Percentiles rank a stretch among this genome's conserved stretches.
Evolutionary conservation across 2,888 invertebrate genomes (phyloP).

Genomic region (Pegoplata infirma): DNA sequence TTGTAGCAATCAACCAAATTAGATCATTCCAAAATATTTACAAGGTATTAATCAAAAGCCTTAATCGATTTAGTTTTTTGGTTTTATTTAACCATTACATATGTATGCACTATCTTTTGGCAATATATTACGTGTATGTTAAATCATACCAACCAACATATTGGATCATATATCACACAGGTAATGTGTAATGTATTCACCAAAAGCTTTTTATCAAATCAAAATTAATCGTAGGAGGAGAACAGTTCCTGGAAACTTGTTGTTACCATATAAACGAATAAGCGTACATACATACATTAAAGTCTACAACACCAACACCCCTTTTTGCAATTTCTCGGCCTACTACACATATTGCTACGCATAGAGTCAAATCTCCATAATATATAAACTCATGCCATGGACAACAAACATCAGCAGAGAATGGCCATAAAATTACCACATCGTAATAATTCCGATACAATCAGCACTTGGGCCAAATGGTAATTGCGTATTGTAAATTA

Average conservation of each 20-base stretch:
- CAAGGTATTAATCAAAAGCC: constrained; percentile 28
- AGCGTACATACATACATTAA: not conserved
- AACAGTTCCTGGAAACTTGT: constrained; percentile 26
- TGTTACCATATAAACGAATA: not conserved
- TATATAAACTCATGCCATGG: too few relatives aligned
- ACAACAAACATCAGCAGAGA: constrained; percentile 34
- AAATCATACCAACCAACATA: too few relatives aligned
- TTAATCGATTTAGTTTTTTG: constrained; percentile 16
- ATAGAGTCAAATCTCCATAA: constrained; percentile 30
- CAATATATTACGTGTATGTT: not conserved
- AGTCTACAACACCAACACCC: constrained; percentile 23
- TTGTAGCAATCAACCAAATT: not conserved
- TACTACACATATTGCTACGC: constrained; percentile 30
- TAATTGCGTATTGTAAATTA: constrained; percentile 61
- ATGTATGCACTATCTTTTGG: constrained; percentile 23
- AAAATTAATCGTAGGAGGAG: constrained; percentile 23
- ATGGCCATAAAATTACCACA: constrained; percentile 70
- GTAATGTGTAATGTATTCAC: constrained; percentile 4
- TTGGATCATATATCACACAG: constrained; percentile 37
- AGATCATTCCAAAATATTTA: not conserved
- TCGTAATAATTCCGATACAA: constrained; percentile 70
- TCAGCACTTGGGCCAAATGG: constrained; percentile 64
- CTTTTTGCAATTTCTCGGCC: not conserved
- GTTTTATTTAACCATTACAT: not conserved
- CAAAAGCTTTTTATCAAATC: constrained; percentile 15